Evolutionary conservation across 2,797 vertebrate species (phyloP), one percentile per base, ranked within the genome.

Genomic region (Girardinus metallicus): DNA sequence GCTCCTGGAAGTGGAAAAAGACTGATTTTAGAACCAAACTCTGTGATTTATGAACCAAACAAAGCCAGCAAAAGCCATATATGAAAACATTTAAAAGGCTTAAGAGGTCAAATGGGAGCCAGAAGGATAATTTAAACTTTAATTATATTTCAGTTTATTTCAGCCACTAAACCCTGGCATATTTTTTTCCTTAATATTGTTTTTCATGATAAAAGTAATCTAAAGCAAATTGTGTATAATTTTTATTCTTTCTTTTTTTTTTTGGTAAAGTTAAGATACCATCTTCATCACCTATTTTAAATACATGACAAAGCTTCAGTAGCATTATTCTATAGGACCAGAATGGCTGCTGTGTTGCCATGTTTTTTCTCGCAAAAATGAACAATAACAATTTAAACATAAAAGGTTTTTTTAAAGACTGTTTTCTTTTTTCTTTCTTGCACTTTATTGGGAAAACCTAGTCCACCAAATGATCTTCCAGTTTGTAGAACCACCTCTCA

Each of bases 1-100:
- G 97, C 98, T 99, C 98, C 98, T 99, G 96, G 92, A 94, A 94
- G 95, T 86, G 86, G 96, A 96, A 77, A 94, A 78, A 97, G 91
- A 96, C 83, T 78, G 41, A 74, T 64, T 85, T 95, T 94, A 97
- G 96, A 91, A 26, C 62, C 41, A 49, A 80, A 76, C 15, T 5
- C 9, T 18, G 0, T 2, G 55, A 74, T 11, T 62, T 15, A 39
- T 0, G 46, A 47, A 47, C 70, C 16, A 78, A 76, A 68, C 31
- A 49, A 73, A 86, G 7, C 57, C 68, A 76, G 44, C 41, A 43
- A 76, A 74, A 87, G 1, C n/a, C 41, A 78, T 71, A 60, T 31
- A 39, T 26, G 1, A 23, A 36, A 16, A 70, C 29, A 5, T 13
- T 31, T 1, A 31, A 34, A 44, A 90, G 85, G 84, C 31, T 89